These are phyloP conservation scores for Hirtodrosophila alboralis DNA, from an alignment of 2,888 invertebrate genomes.

Conservation along the genomic window DNA sequence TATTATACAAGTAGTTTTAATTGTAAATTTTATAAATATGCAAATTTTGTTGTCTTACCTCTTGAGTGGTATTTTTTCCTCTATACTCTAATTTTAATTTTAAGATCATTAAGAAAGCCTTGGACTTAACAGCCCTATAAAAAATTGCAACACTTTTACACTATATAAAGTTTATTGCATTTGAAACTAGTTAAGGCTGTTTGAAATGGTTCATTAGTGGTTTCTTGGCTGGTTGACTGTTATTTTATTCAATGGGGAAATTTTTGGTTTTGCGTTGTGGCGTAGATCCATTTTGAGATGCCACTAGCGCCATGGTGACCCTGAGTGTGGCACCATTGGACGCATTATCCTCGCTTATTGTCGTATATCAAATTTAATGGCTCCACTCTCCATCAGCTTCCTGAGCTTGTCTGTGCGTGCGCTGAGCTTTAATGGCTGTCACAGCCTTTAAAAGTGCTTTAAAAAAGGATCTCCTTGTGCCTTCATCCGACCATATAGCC, in stretches of 20 bases:
- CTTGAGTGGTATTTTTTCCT: too few species aligned
- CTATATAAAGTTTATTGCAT: conserved; percentile 34
- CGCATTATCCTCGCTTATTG: conserved; percentile 73
- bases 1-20: too few species aligned
- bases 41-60: too few species aligned
- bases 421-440: conserved; percentile 53
- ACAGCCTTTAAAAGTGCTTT: conserved; percentile 28
- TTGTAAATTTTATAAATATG: too few species aligned
- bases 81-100: too few species aligned
- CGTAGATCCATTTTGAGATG: conserved; percentile 34
- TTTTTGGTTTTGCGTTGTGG: not conserved
- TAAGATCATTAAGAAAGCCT: conserved; percentile 1
- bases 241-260: not conserved
- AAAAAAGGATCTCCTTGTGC: conserved; percentile 23
- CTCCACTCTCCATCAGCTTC: conserved; percentile 56
- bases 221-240: not conserved
- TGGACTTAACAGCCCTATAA: not conserved
- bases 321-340: conserved; percentile 17
- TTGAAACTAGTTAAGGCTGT: conserved; percentile 10
- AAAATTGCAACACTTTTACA: conserved; percentile 30
- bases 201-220: conserved; percentile 29
- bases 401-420: conserved; percentile 55
- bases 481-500: too few species aligned
- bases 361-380: conserved; percentile 77
- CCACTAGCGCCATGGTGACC: conserved; percentile 14